Base-by-base conservation (phyloP, 2,888 invertebrate species). In the Leptopterna dolabrata region DNA sequence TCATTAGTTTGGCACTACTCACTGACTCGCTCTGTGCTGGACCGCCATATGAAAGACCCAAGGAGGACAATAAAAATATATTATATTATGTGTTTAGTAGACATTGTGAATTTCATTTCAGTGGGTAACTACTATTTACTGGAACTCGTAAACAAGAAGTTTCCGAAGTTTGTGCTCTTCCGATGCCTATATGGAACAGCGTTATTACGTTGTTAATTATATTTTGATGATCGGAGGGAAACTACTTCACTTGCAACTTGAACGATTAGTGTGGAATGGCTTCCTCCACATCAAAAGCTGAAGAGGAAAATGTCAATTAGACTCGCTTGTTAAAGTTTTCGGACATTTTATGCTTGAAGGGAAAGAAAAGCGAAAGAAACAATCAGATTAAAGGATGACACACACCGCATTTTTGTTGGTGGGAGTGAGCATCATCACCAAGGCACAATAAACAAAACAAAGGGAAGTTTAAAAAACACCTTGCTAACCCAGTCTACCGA, bases 381-480 rank as follows among this genome's bases (percentile, higher is more conserved):
- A 3, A 13, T 47, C 2, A 47, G 24, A 55, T 36, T 36, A 7
- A 36, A 36, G 36, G 36, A 36, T 36, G 36, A 36, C 36, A 36
- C 36, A 36, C 6, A 19, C 16, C 24, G 63, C 24, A 0, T 24
- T 63, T 63, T 11, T 24, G 63, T 24, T 27, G 6, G 24, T 24
- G 24, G 6, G 19, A 63, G 11, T 27, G 11, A 63, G 63, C 63
- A 63, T 27, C 63, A 63, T 63, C n/a, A 63, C 63, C 11, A 24
- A 63, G 19, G 19, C 11, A 13, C 24, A 63, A 63, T 1, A 19
- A 63, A 63, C 63, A 24, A 63, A 63, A 45, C 45, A 27, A 78
- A 78, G n/a, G 78, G 24, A 76, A 45, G 78, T 78, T 71, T 78
- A 78, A 4, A 78, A 78, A 45, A 24, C 43, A 1, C 63, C 9